A percentile compares a stretch with the other conserved stretches of the same genome.
phyloP scores from a whole-genome alignment of 2,797 vertebrate species.

The Carduelis carduelis region DNA sequence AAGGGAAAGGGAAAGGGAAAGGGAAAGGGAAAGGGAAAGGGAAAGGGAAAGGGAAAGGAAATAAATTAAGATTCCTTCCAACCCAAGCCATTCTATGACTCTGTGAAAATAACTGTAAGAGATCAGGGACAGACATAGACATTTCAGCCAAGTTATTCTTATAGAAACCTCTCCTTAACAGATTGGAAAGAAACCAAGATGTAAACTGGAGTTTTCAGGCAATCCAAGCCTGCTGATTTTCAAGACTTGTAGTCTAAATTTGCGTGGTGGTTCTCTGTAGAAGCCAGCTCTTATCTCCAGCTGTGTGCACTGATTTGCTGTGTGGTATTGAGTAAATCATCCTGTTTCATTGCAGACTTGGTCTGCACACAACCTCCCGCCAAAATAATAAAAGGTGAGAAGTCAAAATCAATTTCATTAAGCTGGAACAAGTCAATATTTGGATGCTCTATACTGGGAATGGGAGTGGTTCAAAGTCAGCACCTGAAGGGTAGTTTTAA shows the following conservation, averaged over 20 bases:
- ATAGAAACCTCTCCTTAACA: background rate
- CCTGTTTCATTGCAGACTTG: slow-evolving; percentile 9
- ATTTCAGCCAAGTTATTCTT: background rate
- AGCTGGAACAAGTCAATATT: slow-evolving; percentile 38
- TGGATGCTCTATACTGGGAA: slow-evolving; percentile 15
- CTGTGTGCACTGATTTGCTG: slow-evolving; percentile 25
- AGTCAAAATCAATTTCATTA: slow-evolving; percentile 62
- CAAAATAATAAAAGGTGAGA: slow-evolving; percentile 61
- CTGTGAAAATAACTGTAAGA: background rate
- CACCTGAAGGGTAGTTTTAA: background rate
- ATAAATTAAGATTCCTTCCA: background rate
- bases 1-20: too few relatives aligned
- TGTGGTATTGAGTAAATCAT: slow-evolving; percentile 48
- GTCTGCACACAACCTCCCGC: background rate
- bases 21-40: background rate
- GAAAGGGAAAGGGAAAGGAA: background rate
- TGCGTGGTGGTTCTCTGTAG: background rate
- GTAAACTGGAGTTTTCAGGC: background rate
- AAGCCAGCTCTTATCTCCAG: slow-evolving; percentile 9
- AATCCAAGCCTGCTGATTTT: background rate
- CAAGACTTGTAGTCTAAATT: background rate
- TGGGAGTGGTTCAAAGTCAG: slow-evolving; percentile 45
- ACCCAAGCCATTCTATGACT: background rate
- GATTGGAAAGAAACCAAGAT: background rate
- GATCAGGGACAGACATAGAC: background rate